These are phyloP conservation scores for Lonchura striata DNA, from an alignment of 2,113 vertebrate species.

Conservation along the genomic window DNA sequence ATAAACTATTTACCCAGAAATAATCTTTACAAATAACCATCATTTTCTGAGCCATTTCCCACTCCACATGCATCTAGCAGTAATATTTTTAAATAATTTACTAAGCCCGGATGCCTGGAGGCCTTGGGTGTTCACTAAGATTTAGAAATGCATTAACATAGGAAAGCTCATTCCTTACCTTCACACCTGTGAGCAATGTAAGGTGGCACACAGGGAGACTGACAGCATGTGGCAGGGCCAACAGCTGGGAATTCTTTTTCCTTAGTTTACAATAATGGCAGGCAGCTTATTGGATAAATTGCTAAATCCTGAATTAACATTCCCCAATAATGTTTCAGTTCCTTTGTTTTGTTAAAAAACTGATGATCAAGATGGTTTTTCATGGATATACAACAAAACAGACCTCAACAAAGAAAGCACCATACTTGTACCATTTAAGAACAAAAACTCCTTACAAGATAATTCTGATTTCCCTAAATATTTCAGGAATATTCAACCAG, in stretches of 20 bases:
- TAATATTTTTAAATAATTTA: neutral
- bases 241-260: neutral
- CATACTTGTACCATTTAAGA: neutral
- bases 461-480: neutral
- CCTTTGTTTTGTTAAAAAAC: neutral
- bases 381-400: neutral
- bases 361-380: neutral
- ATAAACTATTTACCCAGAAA: neutral
- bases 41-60: neutral
- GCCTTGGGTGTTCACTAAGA: neutral
- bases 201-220: neutral
- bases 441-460: neutral
- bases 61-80: neutral
- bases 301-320: neutral
- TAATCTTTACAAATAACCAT: neutral
- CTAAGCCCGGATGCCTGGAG: neutral
- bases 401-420: neutral
- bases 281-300: neutral
- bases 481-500: neutral
- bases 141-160: neutral
- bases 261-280: neutral
- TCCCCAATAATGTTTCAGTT: neutral
- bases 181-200: neutral
- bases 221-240: neutral
- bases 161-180: neutral